Evolutionary conservation across 2,113 vertebrate species (phyloP), one percentile per base, ranked within the genome.

Genomic region (Merops nubicus): DNA sequence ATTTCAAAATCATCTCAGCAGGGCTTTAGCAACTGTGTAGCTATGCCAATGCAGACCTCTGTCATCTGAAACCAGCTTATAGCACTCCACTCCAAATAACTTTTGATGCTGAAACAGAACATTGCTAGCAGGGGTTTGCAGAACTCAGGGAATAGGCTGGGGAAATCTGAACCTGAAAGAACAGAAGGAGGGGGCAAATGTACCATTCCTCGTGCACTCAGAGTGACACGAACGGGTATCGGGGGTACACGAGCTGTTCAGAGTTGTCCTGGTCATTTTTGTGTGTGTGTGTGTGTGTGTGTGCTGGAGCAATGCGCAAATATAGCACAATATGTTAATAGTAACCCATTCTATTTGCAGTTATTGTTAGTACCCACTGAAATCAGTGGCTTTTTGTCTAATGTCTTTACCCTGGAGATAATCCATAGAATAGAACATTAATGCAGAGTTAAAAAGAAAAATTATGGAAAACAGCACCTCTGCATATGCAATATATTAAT

Each of bases 401-500:
- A 88, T 75, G 85, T 40, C 67, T 96, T 94, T 95, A 90, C 93
- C 94, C 91, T 93, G 81, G 87, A 97, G 91, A 97, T 65, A 96
- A 96, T 91, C 87, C 88, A 95, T 63, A 96, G 79, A 95, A 92
- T 57, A 94, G 92, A 91, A 89, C 91, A 97, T 89, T 82, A 96
- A 96, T 9, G 47, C 93, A 95, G 72, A 90, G 92, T 92, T 92
- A 63, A 82, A 93, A 92, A 68, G 76, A 86, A 86, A 91, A 94
- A 91, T 67, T 88, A 96, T 85, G 93, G 85, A 96, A 92, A 95
- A 64, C 28, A 95, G 92, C 47, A 95, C 76, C 76, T 95, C 90
- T 95, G 85, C 93, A 97, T 96, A 96, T 85, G 63, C 91, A 96
- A 26, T 87, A 88, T 95, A 64, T 97, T 95, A 6, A 84, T 89